Evolutionary conservation across 1,140 invertebrate genomes (phyloP), one percentile per base, ranked within the genome.

Genomic region (Zeugodacus cucurbitae): DNA sequence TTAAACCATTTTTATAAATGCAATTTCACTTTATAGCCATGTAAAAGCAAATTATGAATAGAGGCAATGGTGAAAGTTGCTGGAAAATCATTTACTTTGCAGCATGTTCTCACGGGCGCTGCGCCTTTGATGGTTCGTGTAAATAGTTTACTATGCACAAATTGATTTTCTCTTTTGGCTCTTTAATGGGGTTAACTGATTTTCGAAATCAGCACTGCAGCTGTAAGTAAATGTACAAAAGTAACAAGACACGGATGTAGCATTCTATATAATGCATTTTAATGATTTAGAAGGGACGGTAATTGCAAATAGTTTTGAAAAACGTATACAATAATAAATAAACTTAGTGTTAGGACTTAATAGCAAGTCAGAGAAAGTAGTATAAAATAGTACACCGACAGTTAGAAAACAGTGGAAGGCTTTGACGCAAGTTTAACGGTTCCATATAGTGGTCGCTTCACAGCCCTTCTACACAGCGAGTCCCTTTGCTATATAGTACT

Each of bases 141-240:
- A 74, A 74, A 74, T 74, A 74, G 32, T 74, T 74, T 74, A 74
- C 70, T 74, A n/a, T 41, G 70, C 32, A 41, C 22, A 74, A 74
- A 44, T 41, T 44, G 70, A 74, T 74, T 74, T 41, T n/a, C 34
- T 74, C 37, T 41, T 74, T 41, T 41, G 32, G 64, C 29, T 5
- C 29, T 67, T 17, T 29, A 67, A 67, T 32, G 64, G 29, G 64
- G 26, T 67, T 29, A 74, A 74, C 32, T 74, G 70, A 41, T 37
- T 41, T 74, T 37, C 70, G 34, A 41, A 41, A 17, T 37, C 37
- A 32, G 14, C 29, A 70, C 17, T 70, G 32, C 26, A 70, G 17
- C 7, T n/a, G n/a, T n/a, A n/a, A n/a, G n/a, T 2, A 3, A 17
- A 20, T 1, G 14, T 17, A 17, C 14, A 54, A 54, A 54, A 54